Percentiles rank a stretch among this genome's conserved stretches.
Evolutionary conservation across 2,113 vertebrate species (phyloP).

Genomic region (Corythaeola cristata): DNA sequence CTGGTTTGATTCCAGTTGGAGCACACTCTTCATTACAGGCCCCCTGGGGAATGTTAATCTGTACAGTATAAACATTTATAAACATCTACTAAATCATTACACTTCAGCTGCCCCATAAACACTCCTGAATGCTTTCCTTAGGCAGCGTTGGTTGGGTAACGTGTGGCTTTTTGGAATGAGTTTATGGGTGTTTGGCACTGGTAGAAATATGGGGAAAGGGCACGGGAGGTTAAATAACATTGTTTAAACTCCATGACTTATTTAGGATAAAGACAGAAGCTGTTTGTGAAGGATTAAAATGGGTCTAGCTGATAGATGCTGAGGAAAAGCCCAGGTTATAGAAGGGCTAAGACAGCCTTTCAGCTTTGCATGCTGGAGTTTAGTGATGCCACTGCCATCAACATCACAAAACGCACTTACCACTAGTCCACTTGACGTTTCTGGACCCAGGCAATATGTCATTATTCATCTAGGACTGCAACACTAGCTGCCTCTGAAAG

Average conservation of each 20-base stretch:
- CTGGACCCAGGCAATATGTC: neutral
- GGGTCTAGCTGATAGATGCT: neutral
- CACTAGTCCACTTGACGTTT: neutral
- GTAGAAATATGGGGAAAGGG: slow-evolving; percentile 51
- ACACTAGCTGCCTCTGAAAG: neutral
- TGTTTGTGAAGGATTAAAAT: slow-evolving; percentile 9
- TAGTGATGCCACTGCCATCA: neutral
- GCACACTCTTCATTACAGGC: slow-evolving; percentile 72
- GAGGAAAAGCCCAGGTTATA: neutral
- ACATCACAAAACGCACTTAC: neutral
- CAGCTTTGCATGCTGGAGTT: neutral
- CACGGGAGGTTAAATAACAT: slow-evolving; percentile 40
- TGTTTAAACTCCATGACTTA: slow-evolving; percentile 32
- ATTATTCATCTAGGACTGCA: neutral
- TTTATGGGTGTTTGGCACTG: slow-evolving; percentile 30
- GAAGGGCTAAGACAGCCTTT: neutral
- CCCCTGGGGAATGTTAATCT: slow-evolving; percentile 77
- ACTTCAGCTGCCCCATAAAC: slow-evolving; percentile 77
- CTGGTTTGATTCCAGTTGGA: slow-evolving; percentile 73
- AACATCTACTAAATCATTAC: slow-evolving; percentile 78
- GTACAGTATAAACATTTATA: slow-evolving; percentile 77
- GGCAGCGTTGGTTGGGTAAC: slow-evolving; percentile 43
- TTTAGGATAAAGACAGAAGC: slow-evolving; percentile 14
- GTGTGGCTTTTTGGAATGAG: slow-evolving; percentile 60
- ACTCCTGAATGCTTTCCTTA: slow-evolving; percentile 70